Evolutionary conservation across 2,113 vertebrate genomes (phyloP).

Genomic region (Tachysurus vachellii): DNA sequence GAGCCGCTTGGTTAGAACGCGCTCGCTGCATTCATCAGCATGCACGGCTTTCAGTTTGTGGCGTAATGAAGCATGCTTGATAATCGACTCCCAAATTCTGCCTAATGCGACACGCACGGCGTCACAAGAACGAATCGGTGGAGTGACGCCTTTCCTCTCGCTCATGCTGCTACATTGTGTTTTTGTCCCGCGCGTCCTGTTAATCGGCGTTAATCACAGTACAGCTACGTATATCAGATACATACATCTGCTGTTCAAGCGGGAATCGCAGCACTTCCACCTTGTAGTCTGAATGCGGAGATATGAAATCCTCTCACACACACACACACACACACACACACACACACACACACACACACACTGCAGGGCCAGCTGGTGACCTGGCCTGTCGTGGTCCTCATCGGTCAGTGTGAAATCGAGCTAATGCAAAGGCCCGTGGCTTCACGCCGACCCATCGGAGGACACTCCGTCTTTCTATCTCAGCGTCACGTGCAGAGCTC

Average conservation of each 20-base stretch:
- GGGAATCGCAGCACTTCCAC: background rate
- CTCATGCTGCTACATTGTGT: no score
- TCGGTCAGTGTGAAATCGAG: constrained; percentile 37
- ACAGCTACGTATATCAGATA: background rate
- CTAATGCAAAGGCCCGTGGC: constrained; percentile 23
- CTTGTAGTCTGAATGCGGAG: background rate
- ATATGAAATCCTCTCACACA: background rate
- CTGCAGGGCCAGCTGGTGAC: constrained; percentile 26
- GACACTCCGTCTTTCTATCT: background rate
- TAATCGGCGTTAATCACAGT: background rate
- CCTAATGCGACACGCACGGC: background rate
- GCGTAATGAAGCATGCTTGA: constrained; percentile 37
- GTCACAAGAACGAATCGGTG: constrained; percentile 19
- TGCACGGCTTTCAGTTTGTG: background rate
- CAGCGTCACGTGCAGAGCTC: background rate
- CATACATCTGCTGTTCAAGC: background rate
- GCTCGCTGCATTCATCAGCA: constrained; percentile 6
- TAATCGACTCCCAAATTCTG: constrained; percentile 13
- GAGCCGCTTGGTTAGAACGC: background rate
- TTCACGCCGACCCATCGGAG: constrained; percentile 12
- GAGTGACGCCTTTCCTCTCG: background rate
- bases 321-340: background rate
- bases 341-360: background rate
- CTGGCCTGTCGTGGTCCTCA: constrained; percentile 10
- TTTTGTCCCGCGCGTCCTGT: background rate